phyloP scores from a whole-genome alignment of 92 coral and sea anemone species.

The Porites rus region DNA sequence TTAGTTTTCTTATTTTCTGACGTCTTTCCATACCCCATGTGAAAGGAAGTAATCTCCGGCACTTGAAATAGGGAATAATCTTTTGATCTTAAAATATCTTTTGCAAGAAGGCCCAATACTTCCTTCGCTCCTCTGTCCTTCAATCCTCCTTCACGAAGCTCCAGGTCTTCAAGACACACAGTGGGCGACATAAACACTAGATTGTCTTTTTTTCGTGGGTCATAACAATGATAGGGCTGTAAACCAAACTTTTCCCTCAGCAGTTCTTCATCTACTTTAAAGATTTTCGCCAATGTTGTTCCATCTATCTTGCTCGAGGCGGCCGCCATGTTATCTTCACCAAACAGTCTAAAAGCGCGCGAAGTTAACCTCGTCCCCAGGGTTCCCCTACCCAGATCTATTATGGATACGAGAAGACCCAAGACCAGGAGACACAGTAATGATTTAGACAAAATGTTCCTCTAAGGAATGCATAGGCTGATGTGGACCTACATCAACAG shows the following conservation, averaged over 20 bases:
- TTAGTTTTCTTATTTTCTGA: constrained; percentile 41
- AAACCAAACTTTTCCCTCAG: constrained; percentile 24
- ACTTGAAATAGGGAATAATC: constrained; percentile 13
- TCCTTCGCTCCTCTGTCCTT: constrained; percentile 46
- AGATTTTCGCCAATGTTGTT: neutral
- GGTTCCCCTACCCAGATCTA: too few relatives aligned
- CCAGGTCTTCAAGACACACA: constrained; percentile 18
- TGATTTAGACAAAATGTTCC: too few relatives aligned
- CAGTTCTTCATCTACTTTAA: neutral
- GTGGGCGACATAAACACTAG: constrained; percentile 48
- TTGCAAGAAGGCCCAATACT: neutral
- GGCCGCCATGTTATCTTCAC: too few relatives aligned
- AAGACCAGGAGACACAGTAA: too few relatives aligned
- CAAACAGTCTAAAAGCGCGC: too few relatives aligned
- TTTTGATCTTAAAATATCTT: constrained; percentile 6
- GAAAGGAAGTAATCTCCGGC: constrained; percentile 32
- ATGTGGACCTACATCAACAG: too few relatives aligned
- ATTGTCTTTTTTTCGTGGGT: constrained; percentile 33
- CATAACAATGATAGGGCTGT: constrained; percentile 11
- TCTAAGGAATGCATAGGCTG: too few relatives aligned
- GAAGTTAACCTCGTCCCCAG: too few relatives aligned
- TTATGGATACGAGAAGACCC: too few relatives aligned
- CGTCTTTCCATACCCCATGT: constrained; percentile 58
- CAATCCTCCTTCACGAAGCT: constrained; percentile 28
- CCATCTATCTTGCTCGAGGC: too few relatives aligned